Conservation (phyloP, 2,797 vertebrate genomes). For the Poecilia wingei region DNA sequence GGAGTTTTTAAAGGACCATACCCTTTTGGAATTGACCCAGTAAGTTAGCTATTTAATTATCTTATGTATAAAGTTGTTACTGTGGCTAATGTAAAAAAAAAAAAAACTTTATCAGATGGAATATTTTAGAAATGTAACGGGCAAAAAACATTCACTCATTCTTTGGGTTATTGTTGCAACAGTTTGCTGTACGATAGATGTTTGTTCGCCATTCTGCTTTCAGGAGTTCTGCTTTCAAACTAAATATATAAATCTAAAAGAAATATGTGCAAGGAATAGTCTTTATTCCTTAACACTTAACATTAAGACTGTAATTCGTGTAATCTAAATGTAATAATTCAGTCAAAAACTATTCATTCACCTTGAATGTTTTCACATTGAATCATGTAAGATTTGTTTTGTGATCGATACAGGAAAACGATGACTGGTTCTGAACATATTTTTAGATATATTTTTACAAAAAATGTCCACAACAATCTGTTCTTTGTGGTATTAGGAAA, state of each 20-base stretch:
- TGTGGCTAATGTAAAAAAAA: background rate
- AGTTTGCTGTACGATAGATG: background rate
- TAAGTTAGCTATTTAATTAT: conserved; percentile 71
- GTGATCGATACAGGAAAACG: background rate
- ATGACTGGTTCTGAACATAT: background rate
- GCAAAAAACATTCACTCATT: background rate
- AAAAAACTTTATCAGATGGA: background rate
- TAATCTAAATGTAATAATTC: background rate
- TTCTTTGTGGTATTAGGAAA: conserved; percentile 1
- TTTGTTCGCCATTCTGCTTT: background rate
- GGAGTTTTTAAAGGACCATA: conserved; percentile 92
- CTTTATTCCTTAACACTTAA: background rate
- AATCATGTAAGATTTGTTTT: background rate
- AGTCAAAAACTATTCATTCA: background rate
- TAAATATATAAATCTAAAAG: background rate
- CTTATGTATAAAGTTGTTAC: background rate
- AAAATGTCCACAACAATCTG: background rate
- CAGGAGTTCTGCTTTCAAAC: too few relatives aligned
- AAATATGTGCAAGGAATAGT: too few relatives aligned
- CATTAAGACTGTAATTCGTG: background rate
- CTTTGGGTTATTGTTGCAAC: background rate
- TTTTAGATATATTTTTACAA: background rate
- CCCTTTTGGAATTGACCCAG: conserved; percentile 95
- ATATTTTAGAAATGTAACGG: background rate
- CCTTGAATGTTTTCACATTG: background rate